Evolutionary conservation across 92 coral and sea anemone genomes (phyloP).

Genomic region (Palythoa caribaeorum): DNA sequence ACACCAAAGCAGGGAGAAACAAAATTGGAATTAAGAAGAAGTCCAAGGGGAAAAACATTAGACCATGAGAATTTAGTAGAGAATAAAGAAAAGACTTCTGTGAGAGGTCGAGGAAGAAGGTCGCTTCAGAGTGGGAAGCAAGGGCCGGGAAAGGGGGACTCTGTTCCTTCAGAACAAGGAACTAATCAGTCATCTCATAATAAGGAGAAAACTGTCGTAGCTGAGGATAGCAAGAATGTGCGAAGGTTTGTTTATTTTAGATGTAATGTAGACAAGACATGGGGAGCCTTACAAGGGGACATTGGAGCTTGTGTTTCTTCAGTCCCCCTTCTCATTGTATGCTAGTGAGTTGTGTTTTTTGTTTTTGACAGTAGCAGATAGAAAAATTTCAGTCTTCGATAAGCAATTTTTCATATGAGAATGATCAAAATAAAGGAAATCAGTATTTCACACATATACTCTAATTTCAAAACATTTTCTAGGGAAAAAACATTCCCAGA

Average conservation of each 20-base stretch:
- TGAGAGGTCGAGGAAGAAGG: conserved; percentile 34
- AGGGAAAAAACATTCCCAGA: no score
- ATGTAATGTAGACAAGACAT: neutral
- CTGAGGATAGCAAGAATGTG: conserved; percentile 49
- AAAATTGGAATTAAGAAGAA: conserved; percentile 58
- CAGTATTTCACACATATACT: no score
- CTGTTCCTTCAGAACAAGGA: conserved; percentile 26
- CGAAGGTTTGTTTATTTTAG: conserved; percentile 60
- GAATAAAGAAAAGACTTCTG: neutral
- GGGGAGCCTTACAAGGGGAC: neutral
- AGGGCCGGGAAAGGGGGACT: neutral
- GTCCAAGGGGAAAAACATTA: conserved; percentile 35
- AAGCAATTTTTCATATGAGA: no score
- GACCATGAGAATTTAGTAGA: neutral
- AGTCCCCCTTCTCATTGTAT: no score
- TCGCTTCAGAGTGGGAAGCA: conserved; percentile 21
- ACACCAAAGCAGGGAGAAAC: conserved; percentile 30
- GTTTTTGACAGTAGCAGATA: no score
- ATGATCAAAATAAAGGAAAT: no score
- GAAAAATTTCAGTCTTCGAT: no score
- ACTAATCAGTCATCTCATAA: neutral
- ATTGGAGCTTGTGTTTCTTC: neutral
- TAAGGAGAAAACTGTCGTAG: neutral
- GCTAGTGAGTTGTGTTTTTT: no score
- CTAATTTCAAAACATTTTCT: no score